A percentile compares a stretch with the other conserved stretches of the same genome.
phyloP scores from a whole-genome alignment of 2,113 vertebrate genomes.

The Pagrus major region DNA sequence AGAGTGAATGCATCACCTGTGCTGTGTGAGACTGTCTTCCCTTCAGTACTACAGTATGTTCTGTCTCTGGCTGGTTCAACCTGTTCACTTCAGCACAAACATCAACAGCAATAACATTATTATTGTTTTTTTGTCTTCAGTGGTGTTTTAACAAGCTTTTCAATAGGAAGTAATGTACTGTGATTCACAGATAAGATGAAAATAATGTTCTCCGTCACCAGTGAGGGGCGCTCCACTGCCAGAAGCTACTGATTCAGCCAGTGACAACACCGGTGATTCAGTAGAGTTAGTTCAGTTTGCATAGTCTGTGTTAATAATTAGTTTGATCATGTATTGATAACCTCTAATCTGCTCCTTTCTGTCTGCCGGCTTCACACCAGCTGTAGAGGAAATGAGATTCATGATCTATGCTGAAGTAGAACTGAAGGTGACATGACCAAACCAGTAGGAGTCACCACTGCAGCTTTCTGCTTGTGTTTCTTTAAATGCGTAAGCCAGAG shows the following conservation, averaged over 20 bases:
- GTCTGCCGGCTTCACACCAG: not conserved
- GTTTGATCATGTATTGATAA: not conserved
- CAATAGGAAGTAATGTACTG: not conserved
- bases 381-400: not conserved
- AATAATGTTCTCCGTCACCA: not conserved
- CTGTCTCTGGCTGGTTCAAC: not conserved
- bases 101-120: not conserved
- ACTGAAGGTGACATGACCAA: not conserved
- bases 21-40: not conserved
- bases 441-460: not conserved
- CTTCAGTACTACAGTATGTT: not conserved
- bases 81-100: not conserved
- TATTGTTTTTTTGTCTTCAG: not conserved
- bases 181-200: not conserved
- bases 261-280: not conserved
- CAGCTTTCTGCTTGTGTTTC: not conserved
- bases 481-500: not conserved
- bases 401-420: not conserved
- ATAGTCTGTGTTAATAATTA: too few species aligned
- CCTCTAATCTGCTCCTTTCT: not conserved
- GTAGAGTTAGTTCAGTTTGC: not conserved
- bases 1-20: not conserved
- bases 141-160: not conserved
- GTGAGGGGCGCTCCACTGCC: not conserved
- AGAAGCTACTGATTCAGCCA: not conserved